Percentiles rank a stretch among this genome's conserved stretches.
Conservation (phyloP, 1,140 invertebrate species). For the Heliconius hermathena region DNA sequence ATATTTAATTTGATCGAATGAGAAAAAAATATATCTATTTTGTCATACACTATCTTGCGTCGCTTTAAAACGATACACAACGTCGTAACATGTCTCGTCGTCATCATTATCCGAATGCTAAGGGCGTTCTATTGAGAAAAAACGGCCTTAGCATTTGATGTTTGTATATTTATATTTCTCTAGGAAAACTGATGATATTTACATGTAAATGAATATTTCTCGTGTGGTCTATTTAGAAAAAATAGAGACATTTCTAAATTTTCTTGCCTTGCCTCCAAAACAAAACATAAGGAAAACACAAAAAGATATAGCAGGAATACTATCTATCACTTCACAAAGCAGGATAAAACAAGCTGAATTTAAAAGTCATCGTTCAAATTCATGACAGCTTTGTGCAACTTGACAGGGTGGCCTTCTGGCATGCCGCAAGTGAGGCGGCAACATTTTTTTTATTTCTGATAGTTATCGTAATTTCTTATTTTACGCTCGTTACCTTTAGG, state of each 20-base stretch:
- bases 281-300: not conserved
- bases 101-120: too few relatives aligned
- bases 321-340: not conserved
- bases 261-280: not conserved
- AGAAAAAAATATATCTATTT: too few relatives aligned
- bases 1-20: too few relatives aligned
- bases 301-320: not conserved
- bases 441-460: slow-evolving; percentile 19
- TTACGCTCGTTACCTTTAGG: slow-evolving; percentile 6
- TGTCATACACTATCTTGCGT: too few relatives aligned
- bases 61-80: too few relatives aligned
- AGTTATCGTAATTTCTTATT: slow-evolving; percentile 14
- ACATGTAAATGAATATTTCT: too few relatives aligned
- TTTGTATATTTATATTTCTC: too few relatives aligned
- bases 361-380: slow-evolving; percentile 57
- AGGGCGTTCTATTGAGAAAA: too few relatives aligned
- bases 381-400: slow-evolving; percentile 51
- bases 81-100: too few relatives aligned
- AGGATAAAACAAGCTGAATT: slow-evolving; percentile 15
- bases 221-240: not conserved
- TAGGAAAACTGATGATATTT: too few relatives aligned
- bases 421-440: slow-evolving; percentile 24
- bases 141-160: too few relatives aligned
- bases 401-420: slow-evolving; percentile 27
- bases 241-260: not conserved